Conservation (phyloP, 2,888 invertebrate genomes). For the Griposia aprilina region DNA sequence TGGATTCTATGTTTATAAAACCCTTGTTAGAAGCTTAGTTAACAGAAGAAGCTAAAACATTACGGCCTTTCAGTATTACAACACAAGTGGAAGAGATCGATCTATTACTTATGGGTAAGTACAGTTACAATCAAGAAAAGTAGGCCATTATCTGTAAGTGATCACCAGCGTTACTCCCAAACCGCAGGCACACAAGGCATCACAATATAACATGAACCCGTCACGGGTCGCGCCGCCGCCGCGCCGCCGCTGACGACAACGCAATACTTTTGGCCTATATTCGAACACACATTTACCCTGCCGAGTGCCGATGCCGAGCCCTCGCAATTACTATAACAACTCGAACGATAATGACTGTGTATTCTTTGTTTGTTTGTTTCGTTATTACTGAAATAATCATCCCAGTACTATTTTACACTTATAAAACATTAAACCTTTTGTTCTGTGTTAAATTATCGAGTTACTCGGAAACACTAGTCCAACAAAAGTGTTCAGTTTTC, state of each 20-base stretch:
- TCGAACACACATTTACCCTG: conserved; percentile 75
- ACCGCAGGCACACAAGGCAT: conserved; percentile 83
- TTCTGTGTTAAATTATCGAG: conserved; percentile 44
- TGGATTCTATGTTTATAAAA: conserved; percentile 29
- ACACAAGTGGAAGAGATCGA: conserved; percentile 27
- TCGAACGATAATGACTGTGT: conserved; percentile 71
- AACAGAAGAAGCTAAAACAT: conserved; percentile 23
- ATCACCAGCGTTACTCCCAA: conserved; percentile 77
- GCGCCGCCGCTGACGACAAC: conserved; percentile 52
- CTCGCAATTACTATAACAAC: conserved; percentile 73
- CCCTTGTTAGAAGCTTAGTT: conserved; percentile 19
- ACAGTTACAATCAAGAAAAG: conserved; percentile 63
- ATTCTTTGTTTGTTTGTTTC: conserved; percentile 64
- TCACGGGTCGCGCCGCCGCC: conserved; percentile 71
- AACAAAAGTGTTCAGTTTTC: conserved; percentile 40
- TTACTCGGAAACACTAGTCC: conserved; percentile 43
- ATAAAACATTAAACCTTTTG: conserved; percentile 49
- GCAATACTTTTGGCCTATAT: conserved; percentile 85
- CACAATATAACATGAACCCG: conserved; percentile 86
- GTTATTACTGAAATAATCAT: conserved; percentile 59
- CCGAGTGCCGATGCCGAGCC: conserved; percentile 68
- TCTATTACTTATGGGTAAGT: conserved; percentile 34
- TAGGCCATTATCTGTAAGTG: conserved; percentile 76
- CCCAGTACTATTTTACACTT: conserved; percentile 35
- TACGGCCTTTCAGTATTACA: conserved; percentile 25